These are phyloP conservation scores for Neuroterus valhalla DNA, from an alignment of 1,140 invertebrate genomes.

Conservation along the genomic window DNA sequence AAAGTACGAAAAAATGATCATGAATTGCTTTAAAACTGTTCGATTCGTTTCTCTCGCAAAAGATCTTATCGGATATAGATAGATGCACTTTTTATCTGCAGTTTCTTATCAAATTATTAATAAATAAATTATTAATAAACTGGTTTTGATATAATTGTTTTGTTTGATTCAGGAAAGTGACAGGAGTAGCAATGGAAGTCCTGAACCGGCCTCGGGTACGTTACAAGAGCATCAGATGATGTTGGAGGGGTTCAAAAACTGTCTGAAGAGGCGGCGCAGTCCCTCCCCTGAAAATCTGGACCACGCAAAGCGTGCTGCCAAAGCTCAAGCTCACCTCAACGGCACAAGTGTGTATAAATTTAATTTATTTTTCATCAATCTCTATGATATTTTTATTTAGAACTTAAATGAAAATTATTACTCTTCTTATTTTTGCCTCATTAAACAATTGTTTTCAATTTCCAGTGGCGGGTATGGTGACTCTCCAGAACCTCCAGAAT, in stretches of 20 bases:
- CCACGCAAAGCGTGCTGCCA: conserved; percentile 71
- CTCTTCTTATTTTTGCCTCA: conserved; percentile 28
- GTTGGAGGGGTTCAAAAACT: conserved; percentile 69
- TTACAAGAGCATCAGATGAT: conserved; percentile 74
- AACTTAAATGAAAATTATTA: too few species aligned
- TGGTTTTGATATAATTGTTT: background rate
- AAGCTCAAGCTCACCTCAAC: conserved; percentile 78
- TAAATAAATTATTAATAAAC: too few species aligned
- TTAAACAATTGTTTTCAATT: conserved; percentile 44
- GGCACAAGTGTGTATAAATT: conserved; percentile 82
- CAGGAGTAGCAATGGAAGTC: conserved; percentile 81
- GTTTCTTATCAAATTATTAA: too few species aligned
- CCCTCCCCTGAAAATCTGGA: conserved; percentile 71
- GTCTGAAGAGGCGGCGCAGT: conserved; percentile 66
- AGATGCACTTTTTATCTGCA: too few species aligned
- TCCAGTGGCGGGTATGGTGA: conserved; percentile 85
- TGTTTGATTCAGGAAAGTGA: conserved; percentile 80
- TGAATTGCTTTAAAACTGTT: too few species aligned
- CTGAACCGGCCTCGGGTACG: conserved; percentile 75
- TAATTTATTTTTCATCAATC: background rate
- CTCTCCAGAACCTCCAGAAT: conserved; percentile 86
- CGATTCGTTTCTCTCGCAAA: too few species aligned
- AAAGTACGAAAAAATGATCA: too few species aligned
- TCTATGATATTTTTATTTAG: background rate
- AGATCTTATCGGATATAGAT: too few species aligned